Evolutionary conservation across 1,140 invertebrate species (phyloP), one percentile per base, ranked within the genome.

Genomic region (Drosophila tsacasi): DNA sequence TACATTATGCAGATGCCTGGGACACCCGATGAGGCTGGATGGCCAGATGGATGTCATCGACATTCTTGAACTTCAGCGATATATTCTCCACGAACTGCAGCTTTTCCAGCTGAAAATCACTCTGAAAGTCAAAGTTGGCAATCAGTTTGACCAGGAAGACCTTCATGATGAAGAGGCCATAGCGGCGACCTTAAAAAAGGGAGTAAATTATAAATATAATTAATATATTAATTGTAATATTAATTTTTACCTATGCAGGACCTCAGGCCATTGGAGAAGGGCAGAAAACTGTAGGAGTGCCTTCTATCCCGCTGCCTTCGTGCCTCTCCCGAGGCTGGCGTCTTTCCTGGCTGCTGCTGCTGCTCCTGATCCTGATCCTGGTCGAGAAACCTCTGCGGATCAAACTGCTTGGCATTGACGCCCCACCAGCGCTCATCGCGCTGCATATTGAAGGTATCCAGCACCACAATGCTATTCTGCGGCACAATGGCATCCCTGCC

Each of bases 331-430:
- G 42, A 2, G 12, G 13, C 8, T 1, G 49, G 2, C 4, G 13
- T 32, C 3, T 52, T 42, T 21, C 44, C 35, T 9, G 17, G 2
- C 17, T 27, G 39, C 52, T 42, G 39, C 8, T 58, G 59, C 37
- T 68, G 47, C 27, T 27, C 32, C 52, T 42, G 39, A 5, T 58
- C 62, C 37, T 68, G 47, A 1, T 58, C 62, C 9, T 30, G 30
- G 8, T 74, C 63, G 19, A 96, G 91, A 85, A 97, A 98, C 74
- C 97, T 94, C 52, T 97, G 96, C 0, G 97, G 97, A 93, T 97
- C 94, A 81, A 97, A 98, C 37, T 91, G 91, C 27, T 95, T 94
- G 2, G 97, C 96, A 81, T 97, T 95, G 0, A 95, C 93, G 79
- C 91, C 91, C 91, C 91, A 92, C 79, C 74, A 77, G 13, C 50